phyloP scores from a whole-genome alignment of 1,140 invertebrate genomes.

The Trialeurodes vaporariorum region DNA sequence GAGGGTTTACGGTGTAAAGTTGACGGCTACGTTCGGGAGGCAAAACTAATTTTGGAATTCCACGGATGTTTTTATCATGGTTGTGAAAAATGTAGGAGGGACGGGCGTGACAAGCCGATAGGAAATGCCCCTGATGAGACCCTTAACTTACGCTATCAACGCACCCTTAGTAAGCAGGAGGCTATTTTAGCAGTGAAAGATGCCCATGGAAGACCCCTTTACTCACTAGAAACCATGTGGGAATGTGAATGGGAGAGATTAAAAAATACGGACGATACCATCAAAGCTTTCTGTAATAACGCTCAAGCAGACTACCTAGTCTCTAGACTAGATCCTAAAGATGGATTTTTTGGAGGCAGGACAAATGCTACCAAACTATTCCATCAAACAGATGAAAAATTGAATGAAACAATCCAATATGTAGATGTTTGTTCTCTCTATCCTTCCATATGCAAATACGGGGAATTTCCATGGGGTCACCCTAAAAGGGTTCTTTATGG shows the following conservation, averaged over 20 bases:
- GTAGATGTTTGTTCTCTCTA: conserved; percentile 4
- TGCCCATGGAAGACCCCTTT: too few relatives aligned
- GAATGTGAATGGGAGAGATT: not conserved
- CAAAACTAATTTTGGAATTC: conserved; percentile 9
- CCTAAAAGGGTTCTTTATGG: not conserved
- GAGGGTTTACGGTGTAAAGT: not conserved
- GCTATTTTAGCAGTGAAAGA: too few relatives aligned
- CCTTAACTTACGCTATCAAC: too few relatives aligned
- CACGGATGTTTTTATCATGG: conserved; percentile 19
- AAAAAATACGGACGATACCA: not conserved
- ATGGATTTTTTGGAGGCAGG: conserved; percentile 3
- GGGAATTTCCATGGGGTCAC: conserved; percentile 1
- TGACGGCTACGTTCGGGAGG: not conserved
- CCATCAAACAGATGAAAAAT: not conserved
- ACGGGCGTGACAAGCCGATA: not conserved
- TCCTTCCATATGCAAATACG: conserved; percentile 4
- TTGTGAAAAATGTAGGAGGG: conserved; percentile 4
- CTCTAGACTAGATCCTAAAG: not conserved
- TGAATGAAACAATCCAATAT: not conserved
- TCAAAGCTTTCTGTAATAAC: not conserved
- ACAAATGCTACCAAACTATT: not conserved
- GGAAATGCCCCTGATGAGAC: too few relatives aligned
- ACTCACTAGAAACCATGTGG: not conserved
- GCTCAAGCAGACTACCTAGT: not conserved
- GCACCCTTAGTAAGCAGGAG: too few relatives aligned